Conservation (phyloP, 53 echinoderm and acorn worm genomes). For the Henricia sp. region DNA sequence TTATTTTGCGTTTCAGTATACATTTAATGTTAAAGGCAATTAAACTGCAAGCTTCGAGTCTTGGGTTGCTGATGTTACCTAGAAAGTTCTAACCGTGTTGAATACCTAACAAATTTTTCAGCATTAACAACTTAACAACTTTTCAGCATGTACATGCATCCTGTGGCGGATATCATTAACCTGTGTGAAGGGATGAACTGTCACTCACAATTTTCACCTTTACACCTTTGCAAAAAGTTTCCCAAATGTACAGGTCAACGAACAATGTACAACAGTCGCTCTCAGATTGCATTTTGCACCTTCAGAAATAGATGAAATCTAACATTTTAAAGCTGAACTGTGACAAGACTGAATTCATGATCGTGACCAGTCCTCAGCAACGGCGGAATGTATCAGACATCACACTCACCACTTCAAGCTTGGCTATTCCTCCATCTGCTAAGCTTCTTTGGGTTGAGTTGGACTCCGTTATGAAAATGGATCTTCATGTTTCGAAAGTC, state of each 20-base stretch:
- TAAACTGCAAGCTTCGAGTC: too few species aligned
- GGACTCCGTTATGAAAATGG: conserved; percentile 4
- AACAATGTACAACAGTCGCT: neutral
- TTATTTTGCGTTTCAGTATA: too few species aligned
- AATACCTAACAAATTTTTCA: too few species aligned
- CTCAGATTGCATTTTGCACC: neutral
- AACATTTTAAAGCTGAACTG: conserved; percentile 12
- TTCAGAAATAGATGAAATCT: neutral
- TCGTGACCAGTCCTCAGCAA: neutral
- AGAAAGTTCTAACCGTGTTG: too few species aligned
- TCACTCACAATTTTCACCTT: neutral
- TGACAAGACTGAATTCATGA: conserved; percentile 15
- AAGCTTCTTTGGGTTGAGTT: neutral
- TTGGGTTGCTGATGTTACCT: too few species aligned
- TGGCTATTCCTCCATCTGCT: neutral
- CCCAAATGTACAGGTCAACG: neutral
- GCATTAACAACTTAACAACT: too few species aligned
- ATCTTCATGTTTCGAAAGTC: neutral
- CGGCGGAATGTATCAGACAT: neutral
- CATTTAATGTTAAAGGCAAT: too few species aligned
- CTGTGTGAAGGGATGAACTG: too few species aligned
- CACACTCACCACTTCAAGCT: neutral
- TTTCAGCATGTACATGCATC: too few species aligned
- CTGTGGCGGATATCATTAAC: too few species aligned
- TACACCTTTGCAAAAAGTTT: neutral